A percentile compares a stretch with the other conserved stretches of the same genome.
Evolutionary conservation across 2,888 invertebrate species (phyloP).

Genomic region (Pachycephus smyrnensis): DNA sequence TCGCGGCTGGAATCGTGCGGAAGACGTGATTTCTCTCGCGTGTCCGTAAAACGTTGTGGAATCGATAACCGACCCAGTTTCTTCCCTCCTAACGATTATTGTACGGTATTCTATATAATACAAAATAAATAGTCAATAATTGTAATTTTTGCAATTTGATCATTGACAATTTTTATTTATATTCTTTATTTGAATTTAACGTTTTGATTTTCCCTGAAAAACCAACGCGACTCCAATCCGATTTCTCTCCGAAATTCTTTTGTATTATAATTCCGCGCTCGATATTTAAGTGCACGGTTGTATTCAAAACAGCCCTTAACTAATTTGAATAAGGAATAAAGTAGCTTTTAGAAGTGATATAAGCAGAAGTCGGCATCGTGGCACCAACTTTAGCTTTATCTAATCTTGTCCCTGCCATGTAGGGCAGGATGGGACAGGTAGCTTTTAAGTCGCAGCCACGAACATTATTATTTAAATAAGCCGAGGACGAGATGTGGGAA

Average conservation of each 20-base stretch:
- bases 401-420: constrained; percentile 58
- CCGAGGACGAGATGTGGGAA: neutral
- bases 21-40: neutral
- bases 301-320: constrained; percentile 55
- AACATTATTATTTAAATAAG: constrained; percentile 58
- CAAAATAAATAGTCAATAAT: neutral
- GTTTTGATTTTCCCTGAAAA: constrained; percentile 27
- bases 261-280: constrained; percentile 58
- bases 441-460: constrained; percentile 48
- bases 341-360: constrained; percentile 54
- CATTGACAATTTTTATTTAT: neutral
- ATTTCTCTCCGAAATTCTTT: constrained; percentile 43
- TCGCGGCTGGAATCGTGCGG: neutral
- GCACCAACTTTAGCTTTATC: constrained; percentile 42
- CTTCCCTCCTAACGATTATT: neutral
- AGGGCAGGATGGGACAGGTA: constrained; percentile 51
- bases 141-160: neutral
- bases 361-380: constrained; percentile 37
- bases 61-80: neutral
- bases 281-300: constrained; percentile 36
- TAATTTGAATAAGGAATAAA: constrained; percentile 63
- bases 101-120: too few relatives aligned
- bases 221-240: constrained; percentile 5
- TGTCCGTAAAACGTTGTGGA: neutral
- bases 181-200: neutral